Evolutionary conservation across 2,888 invertebrate genomes (phyloP).

Genomic region (Protula sp.): DNA sequence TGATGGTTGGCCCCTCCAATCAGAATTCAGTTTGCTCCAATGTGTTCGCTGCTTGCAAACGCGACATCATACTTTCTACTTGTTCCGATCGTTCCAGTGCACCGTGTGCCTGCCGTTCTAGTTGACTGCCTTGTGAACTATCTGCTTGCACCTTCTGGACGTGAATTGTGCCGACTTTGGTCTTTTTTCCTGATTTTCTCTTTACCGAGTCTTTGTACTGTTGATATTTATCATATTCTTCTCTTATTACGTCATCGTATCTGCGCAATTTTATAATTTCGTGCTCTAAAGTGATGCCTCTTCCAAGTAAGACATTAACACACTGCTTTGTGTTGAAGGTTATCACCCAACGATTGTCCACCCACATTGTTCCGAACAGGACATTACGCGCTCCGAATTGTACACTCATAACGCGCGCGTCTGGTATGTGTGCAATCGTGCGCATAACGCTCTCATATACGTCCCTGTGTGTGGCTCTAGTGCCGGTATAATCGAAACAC

Average conservation of each 20-base stretch:
- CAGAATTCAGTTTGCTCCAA: too few species aligned
- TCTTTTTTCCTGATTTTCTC: not conserved
- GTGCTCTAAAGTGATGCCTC: not conserved
- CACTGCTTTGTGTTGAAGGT: not conserved
- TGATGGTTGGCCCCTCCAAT: too few species aligned
- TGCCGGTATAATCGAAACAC: conserved; percentile 5
- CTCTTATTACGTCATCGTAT: conserved; percentile 1
- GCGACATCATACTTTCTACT: too few species aligned
- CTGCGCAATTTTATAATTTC: not conserved
- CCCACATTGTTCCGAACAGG: conserved; percentile 2
- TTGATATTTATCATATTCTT: conserved; percentile 1
- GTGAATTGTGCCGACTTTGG: too few species aligned
- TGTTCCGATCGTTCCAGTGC: too few species aligned
- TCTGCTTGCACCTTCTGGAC: too few species aligned
- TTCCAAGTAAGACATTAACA: not conserved
- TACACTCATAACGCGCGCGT: not conserved
- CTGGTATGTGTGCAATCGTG: not conserved
- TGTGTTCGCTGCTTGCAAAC: too few species aligned
- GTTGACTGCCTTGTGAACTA: too few species aligned
- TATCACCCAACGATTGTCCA: conserved; percentile 1
- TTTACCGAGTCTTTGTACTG: not conserved
- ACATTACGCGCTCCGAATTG: conserved; percentile 4
- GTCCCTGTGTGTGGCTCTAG: not conserved
- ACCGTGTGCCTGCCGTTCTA: too few species aligned
- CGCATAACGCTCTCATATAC: not conserved